Evolutionary conservation across 2,888 invertebrate genomes (phyloP).

Genomic region (Platynereis dumerilii): DNA sequence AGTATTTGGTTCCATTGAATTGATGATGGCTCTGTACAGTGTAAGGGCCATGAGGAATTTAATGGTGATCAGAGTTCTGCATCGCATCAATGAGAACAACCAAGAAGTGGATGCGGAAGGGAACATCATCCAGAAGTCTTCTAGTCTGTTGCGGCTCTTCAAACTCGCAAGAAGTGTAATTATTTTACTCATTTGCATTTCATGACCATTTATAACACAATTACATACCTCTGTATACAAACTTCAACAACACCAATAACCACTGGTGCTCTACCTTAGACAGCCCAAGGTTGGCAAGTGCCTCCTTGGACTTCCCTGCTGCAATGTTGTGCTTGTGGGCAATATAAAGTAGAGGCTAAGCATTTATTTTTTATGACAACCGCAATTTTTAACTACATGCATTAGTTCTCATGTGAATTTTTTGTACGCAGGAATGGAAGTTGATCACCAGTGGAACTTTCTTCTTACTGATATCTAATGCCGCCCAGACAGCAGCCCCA

Average conservation of each 20-base stretch:
- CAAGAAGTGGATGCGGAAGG: conserved; percentile 55
- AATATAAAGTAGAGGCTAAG: too few relatives aligned
- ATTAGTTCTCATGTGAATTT: background rate
- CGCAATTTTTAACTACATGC: too few relatives aligned
- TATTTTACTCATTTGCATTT: conserved; percentile 13
- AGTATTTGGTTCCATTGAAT: conserved; percentile 45
- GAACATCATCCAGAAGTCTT: conserved; percentile 45
- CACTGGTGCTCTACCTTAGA: too few relatives aligned
- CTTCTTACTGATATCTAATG: conserved; percentile 48
- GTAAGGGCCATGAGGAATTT: conserved; percentile 45
- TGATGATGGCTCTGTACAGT: conserved; percentile 42
- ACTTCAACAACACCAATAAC: too few relatives aligned
- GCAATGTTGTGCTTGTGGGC: too few relatives aligned
- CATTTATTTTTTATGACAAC: too few relatives aligned
- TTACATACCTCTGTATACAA: background rate
- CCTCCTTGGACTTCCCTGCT: too few relatives aligned
- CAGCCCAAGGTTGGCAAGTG: too few relatives aligned
- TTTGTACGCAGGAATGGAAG: conserved; percentile 39
- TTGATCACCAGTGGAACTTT: conserved; percentile 41
- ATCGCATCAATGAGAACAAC: conserved; percentile 47
- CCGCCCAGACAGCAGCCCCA: conserved; percentile 52
- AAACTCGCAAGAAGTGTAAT: conserved; percentile 54
- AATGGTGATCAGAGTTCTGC: conserved; percentile 43
- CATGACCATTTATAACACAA: background rate
- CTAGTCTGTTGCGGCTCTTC: conserved; percentile 45